Conservation (phyloP, 35 echinoderm and acorn worm species). For the Amphiura filiformis region DNA sequence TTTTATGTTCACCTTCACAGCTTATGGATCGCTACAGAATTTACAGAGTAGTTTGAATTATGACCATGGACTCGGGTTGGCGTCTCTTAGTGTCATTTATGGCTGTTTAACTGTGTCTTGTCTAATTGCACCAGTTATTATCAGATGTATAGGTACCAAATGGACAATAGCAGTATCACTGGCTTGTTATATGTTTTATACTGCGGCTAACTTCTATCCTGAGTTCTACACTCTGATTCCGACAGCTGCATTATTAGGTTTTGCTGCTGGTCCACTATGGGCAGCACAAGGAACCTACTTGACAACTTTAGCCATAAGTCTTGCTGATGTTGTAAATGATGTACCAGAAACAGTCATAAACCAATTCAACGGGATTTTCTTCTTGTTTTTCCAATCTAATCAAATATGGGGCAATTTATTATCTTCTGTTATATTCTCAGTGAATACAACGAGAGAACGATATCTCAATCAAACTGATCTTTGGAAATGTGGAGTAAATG, state of each 20-base stretch:
- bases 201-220: conserved; percentile 64
- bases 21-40: conserved; percentile 77
- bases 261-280: conserved; percentile 80
- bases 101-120: conserved; percentile 62
- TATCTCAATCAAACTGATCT: neutral
- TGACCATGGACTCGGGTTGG: conserved; percentile 32
- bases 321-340: conserved; percentile 62
- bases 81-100: conserved; percentile 76
- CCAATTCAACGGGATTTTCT: conserved; percentile 91
- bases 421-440: conserved; percentile 33
- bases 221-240: conserved; percentile 58
- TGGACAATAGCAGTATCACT: conserved; percentile 69
- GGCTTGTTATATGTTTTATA: conserved; percentile 51
- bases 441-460: neutral
- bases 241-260: conserved; percentile 51
- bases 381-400: conserved; percentile 76
- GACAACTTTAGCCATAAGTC: conserved; percentile 75
- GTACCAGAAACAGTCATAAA: conserved; percentile 82
- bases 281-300: conserved; percentile 88
- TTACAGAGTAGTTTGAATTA: conserved; percentile 84
- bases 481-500: neutral
- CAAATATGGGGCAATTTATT: conserved; percentile 80
- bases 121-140: conserved; percentile 59
- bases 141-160: conserved; percentile 61
- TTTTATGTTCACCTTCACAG: conserved; percentile 75